These are phyloP conservation scores for Acipenser oxyrinchus DNA, from an alignment of 2,797 vertebrate species.

Conservation along the genomic window DNA sequence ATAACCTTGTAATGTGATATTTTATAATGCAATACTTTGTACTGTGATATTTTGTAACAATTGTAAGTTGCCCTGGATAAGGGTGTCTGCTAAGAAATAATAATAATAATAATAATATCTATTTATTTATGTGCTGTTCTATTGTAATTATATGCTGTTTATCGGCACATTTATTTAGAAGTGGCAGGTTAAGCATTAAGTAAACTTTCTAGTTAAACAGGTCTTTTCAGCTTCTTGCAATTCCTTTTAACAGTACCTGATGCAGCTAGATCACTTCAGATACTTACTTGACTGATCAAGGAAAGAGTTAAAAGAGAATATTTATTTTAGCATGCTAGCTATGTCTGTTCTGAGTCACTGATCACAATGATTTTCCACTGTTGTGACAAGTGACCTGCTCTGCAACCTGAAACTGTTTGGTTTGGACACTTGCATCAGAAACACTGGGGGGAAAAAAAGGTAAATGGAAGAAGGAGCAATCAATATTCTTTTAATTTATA, in stretches of 20 bases:
- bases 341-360: conserved; percentile 53
- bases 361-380: conserved; percentile 71
- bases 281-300: background rate
- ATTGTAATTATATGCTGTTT: too few species aligned
- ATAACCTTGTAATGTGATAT: too few species aligned
- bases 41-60: too few species aligned
- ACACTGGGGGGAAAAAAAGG: background rate
- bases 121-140: too few species aligned
- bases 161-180: too few species aligned
- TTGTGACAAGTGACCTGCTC: conserved; percentile 65
- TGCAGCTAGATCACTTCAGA: background rate
- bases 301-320: conserved; percentile 41
- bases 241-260: background rate
- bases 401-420: conserved; percentile 55
- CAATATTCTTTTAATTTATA: background rate
- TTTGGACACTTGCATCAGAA: conserved; percentile 2
- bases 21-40: too few species aligned
- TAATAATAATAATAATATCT: too few species aligned
- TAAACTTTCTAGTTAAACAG: too few species aligned
- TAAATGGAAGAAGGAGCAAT: background rate
- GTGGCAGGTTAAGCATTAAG: too few species aligned
- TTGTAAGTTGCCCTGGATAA: too few species aligned
- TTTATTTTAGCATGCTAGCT: conserved; percentile 55
- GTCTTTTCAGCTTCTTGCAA: too few species aligned
- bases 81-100: too few species aligned